Conservation (phyloP, 2,797 vertebrate genomes). For the Lagodon rhomboides region DNA sequence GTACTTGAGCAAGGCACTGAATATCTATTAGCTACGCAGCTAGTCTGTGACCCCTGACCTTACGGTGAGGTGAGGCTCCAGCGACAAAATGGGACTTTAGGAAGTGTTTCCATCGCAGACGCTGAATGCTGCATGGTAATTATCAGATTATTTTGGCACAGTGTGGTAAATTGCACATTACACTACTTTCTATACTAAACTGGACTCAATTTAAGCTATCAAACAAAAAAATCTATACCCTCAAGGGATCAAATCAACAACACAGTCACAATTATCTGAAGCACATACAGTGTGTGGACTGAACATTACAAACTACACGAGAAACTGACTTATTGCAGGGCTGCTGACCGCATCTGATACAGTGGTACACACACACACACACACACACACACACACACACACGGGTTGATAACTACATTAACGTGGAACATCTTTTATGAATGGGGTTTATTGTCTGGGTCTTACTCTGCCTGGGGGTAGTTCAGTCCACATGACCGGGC, state of each 20-base stretch:
- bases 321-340: background rate
- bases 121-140: background rate
- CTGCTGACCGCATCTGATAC: background rate
- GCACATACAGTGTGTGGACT: background rate
- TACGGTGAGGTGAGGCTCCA: background rate
- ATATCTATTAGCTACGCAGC: background rate
- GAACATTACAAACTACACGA: background rate
- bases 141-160: background rate
- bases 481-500: conserved; percentile 57
- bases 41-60: background rate
- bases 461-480: background rate
- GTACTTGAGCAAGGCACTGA: background rate
- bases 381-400: conserved; percentile 5
- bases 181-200: too few relatives aligned
- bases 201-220: background rate
- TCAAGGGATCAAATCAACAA: background rate
- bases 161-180: too few relatives aligned
- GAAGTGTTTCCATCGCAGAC: background rate
- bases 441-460: conserved; percentile 48
- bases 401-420: conserved; percentile 44
- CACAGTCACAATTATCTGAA: too few relatives aligned
- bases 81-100: background rate
- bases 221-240: background rate
- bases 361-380: background rate
- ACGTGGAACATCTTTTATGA: conserved; percentile 37